These are phyloP conservation scores for Micropoecilia bifurca DNA, from an alignment of 2,797 vertebrate genomes.

Conservation along the genomic window DNA sequence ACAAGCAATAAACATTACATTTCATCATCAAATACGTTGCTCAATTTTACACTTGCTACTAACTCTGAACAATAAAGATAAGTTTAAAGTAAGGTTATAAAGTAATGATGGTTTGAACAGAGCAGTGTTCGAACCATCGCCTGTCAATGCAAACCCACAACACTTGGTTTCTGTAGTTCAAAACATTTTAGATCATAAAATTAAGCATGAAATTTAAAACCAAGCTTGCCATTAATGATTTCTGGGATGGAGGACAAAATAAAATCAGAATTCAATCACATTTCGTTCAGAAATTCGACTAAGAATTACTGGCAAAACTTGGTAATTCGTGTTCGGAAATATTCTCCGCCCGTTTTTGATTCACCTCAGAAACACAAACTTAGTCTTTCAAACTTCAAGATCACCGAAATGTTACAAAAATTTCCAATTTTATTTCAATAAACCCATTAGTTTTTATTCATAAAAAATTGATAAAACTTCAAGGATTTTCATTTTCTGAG, in stretches of 20 bases:
- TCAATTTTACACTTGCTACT: no score
- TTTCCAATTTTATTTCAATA: not conserved
- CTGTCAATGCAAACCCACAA: not conserved
- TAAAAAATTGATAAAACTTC: slow-evolving; percentile 12
- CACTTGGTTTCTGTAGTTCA: not conserved
- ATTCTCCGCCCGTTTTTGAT: not conserved
- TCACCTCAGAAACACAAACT: not conserved
- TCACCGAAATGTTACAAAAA: not conserved
- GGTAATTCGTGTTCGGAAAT: not conserved
- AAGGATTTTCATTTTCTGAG: slow-evolving; percentile 37
- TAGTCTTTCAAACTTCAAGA: not conserved
- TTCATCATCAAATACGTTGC: no score
- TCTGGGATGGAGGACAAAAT: not conserved
- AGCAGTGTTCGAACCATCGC: not conserved
- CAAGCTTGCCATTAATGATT: no score
- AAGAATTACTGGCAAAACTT: not conserved
- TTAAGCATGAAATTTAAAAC: no score
- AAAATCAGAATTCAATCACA: not conserved
- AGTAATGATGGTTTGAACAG: not conserved
- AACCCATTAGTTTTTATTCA: not conserved
- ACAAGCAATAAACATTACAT: no score
- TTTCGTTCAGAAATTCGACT: not conserved
- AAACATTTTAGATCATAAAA: no score
- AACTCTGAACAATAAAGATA: no score
- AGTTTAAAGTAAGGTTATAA: not conserved